Evolutionary conservation across 2,888 invertebrate genomes (phyloP).

Genomic region (Trilocha varians): DNA sequence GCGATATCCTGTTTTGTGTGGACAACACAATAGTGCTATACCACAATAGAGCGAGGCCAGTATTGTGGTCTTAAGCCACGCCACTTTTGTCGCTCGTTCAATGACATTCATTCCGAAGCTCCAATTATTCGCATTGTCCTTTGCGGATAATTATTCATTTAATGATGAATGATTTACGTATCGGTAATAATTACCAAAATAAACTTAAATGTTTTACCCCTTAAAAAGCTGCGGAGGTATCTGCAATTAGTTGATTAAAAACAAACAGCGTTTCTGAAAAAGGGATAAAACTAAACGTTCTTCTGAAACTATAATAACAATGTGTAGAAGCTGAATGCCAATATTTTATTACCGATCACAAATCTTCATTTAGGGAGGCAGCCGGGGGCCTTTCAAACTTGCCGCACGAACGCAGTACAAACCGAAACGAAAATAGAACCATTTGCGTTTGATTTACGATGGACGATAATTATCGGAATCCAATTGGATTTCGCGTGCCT

Average conservation of each 20-base stretch:
- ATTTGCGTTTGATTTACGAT: constrained; percentile 49
- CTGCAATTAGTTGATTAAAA: not conserved
- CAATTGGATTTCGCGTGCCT: constrained; percentile 25
- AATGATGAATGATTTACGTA: not conserved
- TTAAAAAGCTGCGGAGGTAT: not conserved
- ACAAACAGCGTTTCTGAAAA: too few relatives aligned
- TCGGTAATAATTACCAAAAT: not conserved
- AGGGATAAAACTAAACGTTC: too few relatives aligned
- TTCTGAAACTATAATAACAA: constrained; percentile 3
- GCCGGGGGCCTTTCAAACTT: constrained; percentile 35
- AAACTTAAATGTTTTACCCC: not conserved
- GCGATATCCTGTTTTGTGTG: constrained; percentile 18
- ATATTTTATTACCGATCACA: constrained; percentile 50
- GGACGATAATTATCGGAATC: constrained; percentile 36
- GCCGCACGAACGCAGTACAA: constrained; percentile 17
- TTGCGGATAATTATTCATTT: not conserved
- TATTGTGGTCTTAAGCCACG: constrained; percentile 6
- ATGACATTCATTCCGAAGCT: constrained; percentile 4
- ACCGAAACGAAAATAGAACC: constrained; percentile 41
- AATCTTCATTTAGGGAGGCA: constrained; percentile 50
- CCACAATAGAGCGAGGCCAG: constrained; percentile 10
- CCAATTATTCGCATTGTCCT: constrained; percentile 3
- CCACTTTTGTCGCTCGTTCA: not conserved
- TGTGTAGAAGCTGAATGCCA: constrained; percentile 16
- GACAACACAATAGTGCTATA: constrained; percentile 24